Conservation (phyloP, 2,113 vertebrate species). For the Sphyrna mokarran region DNA sequence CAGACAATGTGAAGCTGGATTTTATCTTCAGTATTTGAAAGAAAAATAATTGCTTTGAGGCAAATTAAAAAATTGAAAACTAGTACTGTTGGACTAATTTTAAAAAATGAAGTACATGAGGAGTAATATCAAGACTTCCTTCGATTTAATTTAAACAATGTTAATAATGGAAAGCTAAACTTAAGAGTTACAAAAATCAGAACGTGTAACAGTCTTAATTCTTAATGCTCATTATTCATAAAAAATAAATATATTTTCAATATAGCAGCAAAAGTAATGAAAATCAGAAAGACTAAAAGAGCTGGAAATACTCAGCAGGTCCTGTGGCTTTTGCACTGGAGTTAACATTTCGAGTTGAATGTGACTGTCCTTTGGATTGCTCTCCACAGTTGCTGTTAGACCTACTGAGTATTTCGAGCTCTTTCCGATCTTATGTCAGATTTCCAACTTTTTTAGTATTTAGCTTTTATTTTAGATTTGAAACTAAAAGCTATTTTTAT, state of each 20-base stretch:
- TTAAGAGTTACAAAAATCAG: conserved; percentile 6
- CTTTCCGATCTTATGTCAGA: not conserved
- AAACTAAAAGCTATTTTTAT: not conserved
- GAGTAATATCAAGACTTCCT: not conserved
- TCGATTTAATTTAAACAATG: not conserved
- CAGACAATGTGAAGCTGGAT: not conserved
- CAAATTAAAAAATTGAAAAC: not conserved
- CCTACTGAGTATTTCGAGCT: not conserved
- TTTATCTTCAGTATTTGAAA: not conserved
- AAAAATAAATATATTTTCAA: not conserved
- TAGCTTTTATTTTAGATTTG: not conserved
- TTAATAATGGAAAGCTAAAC: not conserved
- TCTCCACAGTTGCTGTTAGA: not conserved
- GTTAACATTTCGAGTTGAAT: not conserved
- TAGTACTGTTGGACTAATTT: not conserved
- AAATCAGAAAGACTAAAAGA: not conserved
- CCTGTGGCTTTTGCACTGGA: too few relatives aligned
- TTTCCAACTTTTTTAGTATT: not conserved
- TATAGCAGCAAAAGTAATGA: not conserved
- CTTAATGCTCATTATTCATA: not conserved
- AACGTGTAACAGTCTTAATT: not conserved
- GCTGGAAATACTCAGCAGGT: not conserved
- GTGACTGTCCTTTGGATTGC: not conserved
- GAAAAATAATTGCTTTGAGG: not conserved
- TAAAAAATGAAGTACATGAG: not conserved